A percentile compares a stretch with the other conserved stretches of the same genome.
Evolutionary conservation across 2,113 vertebrate genomes (phyloP).

Genomic region (Pseudopodoces humilis): DNA sequence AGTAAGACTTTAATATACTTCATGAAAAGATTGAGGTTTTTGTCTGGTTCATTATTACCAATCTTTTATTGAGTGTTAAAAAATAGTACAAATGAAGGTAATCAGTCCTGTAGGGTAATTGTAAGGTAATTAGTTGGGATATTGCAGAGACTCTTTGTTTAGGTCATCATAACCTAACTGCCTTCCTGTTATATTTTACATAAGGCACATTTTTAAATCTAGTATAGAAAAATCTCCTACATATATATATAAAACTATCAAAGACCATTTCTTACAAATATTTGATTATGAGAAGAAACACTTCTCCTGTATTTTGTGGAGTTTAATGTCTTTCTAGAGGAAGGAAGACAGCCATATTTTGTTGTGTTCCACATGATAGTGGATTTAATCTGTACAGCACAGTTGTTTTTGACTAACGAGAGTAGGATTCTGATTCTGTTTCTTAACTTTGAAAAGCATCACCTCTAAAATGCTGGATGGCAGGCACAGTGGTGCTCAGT

Average conservation of each 20-base stretch:
- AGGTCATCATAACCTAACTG: background rate
- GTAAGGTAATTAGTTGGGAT: background rate
- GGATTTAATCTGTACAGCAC: background rate
- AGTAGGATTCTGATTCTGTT: background rate
- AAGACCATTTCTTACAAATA: background rate
- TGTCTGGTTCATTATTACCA: background rate
- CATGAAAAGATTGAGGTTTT: background rate
- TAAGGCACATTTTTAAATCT: background rate
- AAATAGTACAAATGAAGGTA: background rate
- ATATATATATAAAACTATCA: background rate
- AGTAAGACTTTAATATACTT: slow-evolving; percentile 78
- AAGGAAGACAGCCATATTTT: background rate
- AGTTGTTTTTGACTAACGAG: background rate
- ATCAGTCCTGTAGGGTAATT: background rate
- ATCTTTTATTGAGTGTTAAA: background rate
- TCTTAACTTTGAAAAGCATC: background rate
- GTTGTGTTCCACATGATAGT: background rate
- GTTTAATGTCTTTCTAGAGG: background rate
- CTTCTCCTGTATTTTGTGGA: background rate
- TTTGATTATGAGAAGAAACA: background rate
- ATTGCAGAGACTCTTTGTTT: background rate
- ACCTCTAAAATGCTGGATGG: background rate
- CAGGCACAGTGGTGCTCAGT: background rate
- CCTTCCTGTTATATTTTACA: background rate
- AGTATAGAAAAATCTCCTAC: background rate